Evolutionary conservation across 2,797 vertebrate species (phyloP).

Genomic region (Monodelphis domestica): DNA sequence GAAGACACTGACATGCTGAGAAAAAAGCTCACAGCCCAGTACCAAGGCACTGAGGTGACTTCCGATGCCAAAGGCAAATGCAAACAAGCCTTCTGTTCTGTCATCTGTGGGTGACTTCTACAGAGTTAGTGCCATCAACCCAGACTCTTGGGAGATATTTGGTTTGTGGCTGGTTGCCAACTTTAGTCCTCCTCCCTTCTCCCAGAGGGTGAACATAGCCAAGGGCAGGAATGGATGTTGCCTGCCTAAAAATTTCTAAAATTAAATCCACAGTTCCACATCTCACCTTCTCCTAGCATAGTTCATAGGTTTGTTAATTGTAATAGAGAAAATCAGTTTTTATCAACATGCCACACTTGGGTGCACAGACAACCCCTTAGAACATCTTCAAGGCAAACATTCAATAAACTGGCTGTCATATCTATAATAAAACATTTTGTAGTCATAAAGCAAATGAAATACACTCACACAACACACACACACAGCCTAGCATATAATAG

Average conservation of each 20-base stretch:
- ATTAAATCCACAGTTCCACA: background rate
- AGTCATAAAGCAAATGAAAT: constrained; percentile 14
- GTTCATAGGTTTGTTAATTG: constrained; percentile 18
- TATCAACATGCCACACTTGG: background rate
- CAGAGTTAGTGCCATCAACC: background rate
- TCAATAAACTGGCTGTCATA: constrained; percentile 5
- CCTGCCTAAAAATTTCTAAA: constrained; percentile 25
- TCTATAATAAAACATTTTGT: background rate
- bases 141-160: background rate
- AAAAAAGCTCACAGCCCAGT: background rate
- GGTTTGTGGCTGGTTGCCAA: background rate
- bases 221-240: constrained; percentile 34
- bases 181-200: background rate
- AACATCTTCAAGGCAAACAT: constrained; percentile 20
- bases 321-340: constrained; percentile 30
- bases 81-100: constrained; percentile 5
- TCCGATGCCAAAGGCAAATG: background rate
- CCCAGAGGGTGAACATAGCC: constrained; percentile 46
- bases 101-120: background rate
- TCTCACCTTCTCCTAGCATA: background rate
- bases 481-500: background rate
- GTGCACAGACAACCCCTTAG: background rate
- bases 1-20: background rate
- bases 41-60: background rate
- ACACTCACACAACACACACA: background rate